phyloP scores from a whole-genome alignment of 2,113 vertebrate genomes.

The Girardinichthys multiradiatus region DNA sequence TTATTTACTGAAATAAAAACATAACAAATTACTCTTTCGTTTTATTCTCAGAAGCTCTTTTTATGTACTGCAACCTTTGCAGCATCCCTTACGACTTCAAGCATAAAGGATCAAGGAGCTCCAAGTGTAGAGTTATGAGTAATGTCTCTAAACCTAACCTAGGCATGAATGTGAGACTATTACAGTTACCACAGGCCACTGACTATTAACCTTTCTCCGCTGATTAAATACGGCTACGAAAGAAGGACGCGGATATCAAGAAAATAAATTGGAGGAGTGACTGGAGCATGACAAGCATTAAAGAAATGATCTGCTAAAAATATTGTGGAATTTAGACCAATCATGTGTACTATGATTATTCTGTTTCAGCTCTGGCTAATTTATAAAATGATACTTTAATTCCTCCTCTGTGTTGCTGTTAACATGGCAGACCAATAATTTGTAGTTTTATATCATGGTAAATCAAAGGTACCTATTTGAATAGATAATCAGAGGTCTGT shows the following conservation, averaged over 20 bases:
- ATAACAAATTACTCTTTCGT: not conserved
- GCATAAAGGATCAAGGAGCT: slow-evolving; percentile 29
- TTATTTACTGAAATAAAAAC: not conserved
- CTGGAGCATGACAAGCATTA: slow-evolving; percentile 6
- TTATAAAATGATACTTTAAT: slow-evolving; percentile 11
- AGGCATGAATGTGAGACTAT: slow-evolving; percentile 65
- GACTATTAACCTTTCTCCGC: slow-evolving; percentile 62
- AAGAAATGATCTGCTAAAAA: not conserved
- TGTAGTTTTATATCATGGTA: not conserved
- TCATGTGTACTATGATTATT: slow-evolving; percentile 9
- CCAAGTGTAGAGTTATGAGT: slow-evolving; percentile 50
- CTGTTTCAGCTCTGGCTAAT: not conserved
- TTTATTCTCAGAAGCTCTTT: slow-evolving; percentile 11
- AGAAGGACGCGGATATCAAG: slow-evolving; percentile 14
- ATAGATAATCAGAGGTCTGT: not conserved
- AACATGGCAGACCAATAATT: slow-evolving; percentile 13
- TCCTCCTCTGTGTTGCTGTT: not conserved
- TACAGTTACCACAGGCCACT: slow-evolving; percentile 51
- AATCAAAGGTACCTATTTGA: slow-evolving; percentile 5
- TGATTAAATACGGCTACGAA: slow-evolving; percentile 54
- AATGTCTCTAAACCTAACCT: slow-evolving; percentile 57
- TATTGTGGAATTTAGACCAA: slow-evolving; percentile 11
- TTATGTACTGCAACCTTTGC: not conserved
- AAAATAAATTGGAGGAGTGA: slow-evolving; percentile 29
- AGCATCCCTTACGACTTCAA: slow-evolving; percentile 15